These are phyloP conservation scores for Nansenia antarctica DNA, from an alignment of 2,113 vertebrate species.

Conservation along the genomic window DNA sequence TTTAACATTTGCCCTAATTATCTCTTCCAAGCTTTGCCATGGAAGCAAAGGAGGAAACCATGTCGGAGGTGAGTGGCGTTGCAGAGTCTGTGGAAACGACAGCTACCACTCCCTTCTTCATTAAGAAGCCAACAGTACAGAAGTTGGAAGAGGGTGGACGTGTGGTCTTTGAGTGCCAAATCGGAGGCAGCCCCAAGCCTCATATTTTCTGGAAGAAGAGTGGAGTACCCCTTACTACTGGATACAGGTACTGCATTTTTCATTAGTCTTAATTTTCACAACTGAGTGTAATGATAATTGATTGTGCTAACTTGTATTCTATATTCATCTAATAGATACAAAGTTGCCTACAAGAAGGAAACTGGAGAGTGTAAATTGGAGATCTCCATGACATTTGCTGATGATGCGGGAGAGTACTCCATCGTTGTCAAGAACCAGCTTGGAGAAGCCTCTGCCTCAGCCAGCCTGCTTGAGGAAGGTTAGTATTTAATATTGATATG, in stretches of 20 bases:
- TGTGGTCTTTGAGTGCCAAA: conserved; percentile 84
- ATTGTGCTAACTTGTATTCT: background rate
- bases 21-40: conserved; percentile 71
- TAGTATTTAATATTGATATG: too few species aligned
- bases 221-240: conserved; percentile 85
- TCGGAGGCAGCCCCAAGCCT: conserved; percentile 87
- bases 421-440: conserved; percentile 84
- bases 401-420: conserved; percentile 93
- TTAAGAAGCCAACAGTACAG: conserved; percentile 81
- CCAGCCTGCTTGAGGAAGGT: conserved; percentile 92
- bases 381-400: conserved; percentile 96
- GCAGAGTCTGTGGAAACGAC: conserved; percentile 71
- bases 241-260: conserved; percentile 83
- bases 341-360: conserved; percentile 88
- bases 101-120: conserved; percentile 84
- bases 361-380: conserved; percentile 90
- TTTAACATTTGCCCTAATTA: background rate
- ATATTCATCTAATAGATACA: conserved; percentile 76
- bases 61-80: conserved; percentile 74
- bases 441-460: conserved; percentile 86
- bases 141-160: conserved; percentile 87
- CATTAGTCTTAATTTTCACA: background rate
- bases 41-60: conserved; percentile 78
- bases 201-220: conserved; percentile 90
- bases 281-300: background rate